Evolutionary conservation across 2,113 vertebrate species (phyloP).

Genomic region (Prietella phreatophila): DNA sequence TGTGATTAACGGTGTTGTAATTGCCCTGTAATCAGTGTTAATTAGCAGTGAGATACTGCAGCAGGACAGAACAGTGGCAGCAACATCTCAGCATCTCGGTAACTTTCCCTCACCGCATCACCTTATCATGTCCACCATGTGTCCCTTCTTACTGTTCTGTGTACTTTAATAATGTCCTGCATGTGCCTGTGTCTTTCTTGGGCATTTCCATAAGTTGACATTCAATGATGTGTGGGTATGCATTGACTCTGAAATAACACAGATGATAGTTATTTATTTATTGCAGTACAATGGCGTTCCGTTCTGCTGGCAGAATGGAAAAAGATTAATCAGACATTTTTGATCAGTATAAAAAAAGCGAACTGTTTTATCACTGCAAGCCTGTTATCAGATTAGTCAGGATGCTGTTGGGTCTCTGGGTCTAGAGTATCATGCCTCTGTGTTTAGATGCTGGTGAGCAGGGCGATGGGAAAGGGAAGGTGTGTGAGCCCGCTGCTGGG

Average conservation of each 20-base stretch:
- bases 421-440: no score
- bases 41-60: constrained; percentile 71
- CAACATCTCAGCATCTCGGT: background rate
- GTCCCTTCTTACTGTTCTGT: background rate
- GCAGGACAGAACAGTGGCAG: constrained; percentile 35
- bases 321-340: no score
- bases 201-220: background rate
- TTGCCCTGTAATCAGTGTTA: constrained; percentile 74
- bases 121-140: background rate
- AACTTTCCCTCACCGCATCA: background rate
- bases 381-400: no score
- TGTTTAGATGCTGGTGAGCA: no score
- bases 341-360: no score
- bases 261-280: background rate
- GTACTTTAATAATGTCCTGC: constrained; percentile 22
- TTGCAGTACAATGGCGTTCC: no score
- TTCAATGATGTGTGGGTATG: background rate
- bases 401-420: no score
- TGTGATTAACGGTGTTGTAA: constrained; percentile 76
- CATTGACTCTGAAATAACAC: background rate
- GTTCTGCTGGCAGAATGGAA: no score
- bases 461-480: no score
- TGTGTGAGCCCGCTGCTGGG: no score
- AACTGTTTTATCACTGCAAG: no score
- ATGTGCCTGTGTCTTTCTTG: background rate